Evolutionary conservation across 2,888 invertebrate genomes (phyloP).

Genomic region (Leistus spinibarbis): DNA sequence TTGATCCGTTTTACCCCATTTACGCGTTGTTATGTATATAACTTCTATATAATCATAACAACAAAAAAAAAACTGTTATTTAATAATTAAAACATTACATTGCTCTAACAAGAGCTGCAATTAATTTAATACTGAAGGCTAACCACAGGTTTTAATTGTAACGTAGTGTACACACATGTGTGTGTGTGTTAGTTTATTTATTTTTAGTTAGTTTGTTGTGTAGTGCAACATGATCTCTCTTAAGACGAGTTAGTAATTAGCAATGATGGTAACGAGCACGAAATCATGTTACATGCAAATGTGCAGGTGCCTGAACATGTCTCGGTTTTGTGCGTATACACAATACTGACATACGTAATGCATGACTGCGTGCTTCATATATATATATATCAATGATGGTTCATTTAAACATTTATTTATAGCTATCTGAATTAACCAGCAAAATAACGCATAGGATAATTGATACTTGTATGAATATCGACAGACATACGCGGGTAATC

Average conservation of each 20-base stretch:
- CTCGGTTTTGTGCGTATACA: background rate
- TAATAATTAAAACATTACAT: no score
- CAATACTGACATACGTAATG: background rate
- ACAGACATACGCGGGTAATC: no score
- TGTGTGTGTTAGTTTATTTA: background rate
- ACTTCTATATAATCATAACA: background rate
- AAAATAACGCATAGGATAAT: background rate
- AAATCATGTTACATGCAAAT: slow-evolving; percentile 10
- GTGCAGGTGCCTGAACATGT: background rate
- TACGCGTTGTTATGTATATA: background rate
- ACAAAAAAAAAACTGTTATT: background rate
- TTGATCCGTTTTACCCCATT: background rate
- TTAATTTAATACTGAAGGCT: background rate
- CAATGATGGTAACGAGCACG: slow-evolving; percentile 24
- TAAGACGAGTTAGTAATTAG: slow-evolving; percentile 11
- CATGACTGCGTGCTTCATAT: background rate
- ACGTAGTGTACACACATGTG: no score
- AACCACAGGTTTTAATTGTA: background rate
- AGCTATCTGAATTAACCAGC: background rate
- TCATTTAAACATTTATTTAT: background rate
- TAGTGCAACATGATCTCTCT: background rate
- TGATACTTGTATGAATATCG: no score
- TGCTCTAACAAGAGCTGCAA: background rate
- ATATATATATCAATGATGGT: background rate
- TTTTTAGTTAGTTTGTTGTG: background rate